Base-by-base conservation (phyloP, 2,113 vertebrate species). In the Mixornis gularis region DNA sequence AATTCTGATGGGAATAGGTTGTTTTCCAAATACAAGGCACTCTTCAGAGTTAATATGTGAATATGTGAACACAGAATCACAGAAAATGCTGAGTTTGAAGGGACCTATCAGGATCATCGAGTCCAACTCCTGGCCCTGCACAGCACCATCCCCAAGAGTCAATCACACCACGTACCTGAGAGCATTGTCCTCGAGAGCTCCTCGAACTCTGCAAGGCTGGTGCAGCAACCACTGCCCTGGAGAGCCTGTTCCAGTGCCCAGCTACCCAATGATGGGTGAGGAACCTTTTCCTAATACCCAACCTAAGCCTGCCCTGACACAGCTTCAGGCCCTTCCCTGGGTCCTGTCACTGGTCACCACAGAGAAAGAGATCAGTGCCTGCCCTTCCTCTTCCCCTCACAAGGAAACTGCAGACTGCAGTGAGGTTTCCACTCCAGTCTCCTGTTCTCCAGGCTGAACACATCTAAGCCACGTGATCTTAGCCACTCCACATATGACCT, bases 181-280 rank as follows among this genome's bases (percentile, higher is more conserved):
- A 8, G 0, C 2, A 3, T 13, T 49, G 17, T 66, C 34, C 30
- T n/a, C n/a, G n/a, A n/a, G n/a, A n/a, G 13, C 3, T 58, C 2
- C 51, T 49, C 25, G 43, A 65, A 0, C 30, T 74, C 43, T 65
- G 19, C 0, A 51, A 34, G 43, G 19, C 25, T 65, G 51, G 4
- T 66, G 30, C 43, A 3, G 70, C 65, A 30, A 41, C 13, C 34
- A 3, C 12, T 74, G 3, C 30, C 13, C 51, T 30, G 34, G 43
- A 24, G 10, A 56, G 29, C 5, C 69, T 58, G 20, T 30, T 17
- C 40, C 60, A 49, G 20, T 49, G 20, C 13, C 44, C 70, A 58
- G 0, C 0, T 21, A 32, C 17, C 7, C 36, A 36, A 36, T 36
- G 36, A 36, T 36, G 20, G 10, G 52, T 21, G 36, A 51, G 36